Conservation (phyloP, 2,113 vertebrate genomes). For the Rhineura floridana region DNA sequence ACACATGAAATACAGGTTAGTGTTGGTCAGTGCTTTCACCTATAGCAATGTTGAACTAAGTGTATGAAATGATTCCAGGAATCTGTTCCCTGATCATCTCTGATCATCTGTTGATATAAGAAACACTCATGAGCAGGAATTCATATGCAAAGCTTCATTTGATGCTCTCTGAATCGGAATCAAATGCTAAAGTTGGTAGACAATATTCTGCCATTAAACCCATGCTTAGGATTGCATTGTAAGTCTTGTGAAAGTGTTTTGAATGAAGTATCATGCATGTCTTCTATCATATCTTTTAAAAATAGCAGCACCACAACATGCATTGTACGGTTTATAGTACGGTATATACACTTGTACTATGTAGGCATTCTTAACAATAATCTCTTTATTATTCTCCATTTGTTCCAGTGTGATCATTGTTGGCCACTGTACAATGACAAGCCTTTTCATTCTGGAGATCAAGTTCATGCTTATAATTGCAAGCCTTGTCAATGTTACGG, state of each 20-base stretch:
- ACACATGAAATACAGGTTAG: not conserved
- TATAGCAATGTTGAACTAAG: no score
- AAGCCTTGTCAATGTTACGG: slow-evolving; percentile 85
- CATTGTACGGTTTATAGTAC: not conserved
- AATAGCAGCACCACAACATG: not conserved
- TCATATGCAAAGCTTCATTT: not conserved
- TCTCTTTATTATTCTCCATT: slow-evolving; percentile 1
- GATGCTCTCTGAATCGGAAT: not conserved
- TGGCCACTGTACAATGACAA: slow-evolving; percentile 89
- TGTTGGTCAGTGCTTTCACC: not conserved
- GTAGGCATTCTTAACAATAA: not conserved
- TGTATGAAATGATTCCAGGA: not conserved
- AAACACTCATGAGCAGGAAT: not conserved
- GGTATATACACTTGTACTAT: not conserved
- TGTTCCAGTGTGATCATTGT: slow-evolving; percentile 85
- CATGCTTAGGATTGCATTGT: not conserved
- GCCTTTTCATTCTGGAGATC: slow-evolving; percentile 85
- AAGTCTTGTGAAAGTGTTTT: not conserved
- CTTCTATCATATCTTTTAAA: not conserved
- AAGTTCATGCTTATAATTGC: slow-evolving; percentile 84
- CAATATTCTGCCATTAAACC: not conserved
- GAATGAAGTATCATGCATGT: not conserved
- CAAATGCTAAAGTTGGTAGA: not conserved
- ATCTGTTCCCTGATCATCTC: not conserved
- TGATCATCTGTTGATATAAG: not conserved